Evolutionary conservation across 2,888 invertebrate species (phyloP), one percentile per base, ranked within the genome.

Genomic region (Xanthia icteritia): DNA sequence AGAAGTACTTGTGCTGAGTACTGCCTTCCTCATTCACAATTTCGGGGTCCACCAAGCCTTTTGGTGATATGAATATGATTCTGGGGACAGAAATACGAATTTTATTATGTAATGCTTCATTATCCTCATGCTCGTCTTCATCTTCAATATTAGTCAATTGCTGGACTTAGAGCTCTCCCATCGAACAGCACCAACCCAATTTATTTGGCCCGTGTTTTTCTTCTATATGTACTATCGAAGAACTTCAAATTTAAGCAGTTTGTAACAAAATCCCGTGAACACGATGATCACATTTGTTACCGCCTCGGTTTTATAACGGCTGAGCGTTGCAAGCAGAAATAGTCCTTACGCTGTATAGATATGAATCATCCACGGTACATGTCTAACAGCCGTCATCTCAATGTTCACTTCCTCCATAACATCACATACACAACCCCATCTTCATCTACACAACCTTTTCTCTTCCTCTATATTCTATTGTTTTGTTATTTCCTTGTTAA

Each of bases 61-160:
- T 92, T 20, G 97, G 96, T 77, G 97, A 96, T 76, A 97, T 93
- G 92, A 98, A 98, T 45, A 98, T 92, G 58, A 98, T 97, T 88
- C 98, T 97, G 91, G 4, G 89, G 90, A 84, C 48, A 65, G 56
- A 77, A 66, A 71, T n/a, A 54, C 2, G 11, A 17, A 31, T n/a
- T 27, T 36, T 58, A 56, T 31, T 64, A 51, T 56, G 1, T 8
- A 60, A 68, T 36, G 11, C 42, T 76, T 36, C 8, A 23, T n/a
- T 36, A 54, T 45, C n/a, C 4, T 27, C 9, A 4, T 31, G 3
- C 20, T 5, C 0, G 31, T 27, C 17, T n/a, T 36, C 4, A 69
- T 56, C 15, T 23, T 51, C 36, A 36, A 31, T 23, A 42, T 31
- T 0, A 63, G 27, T 9, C 20, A 61, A 27, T 13, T 42, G 8